Base-by-base conservation (phyloP, 2,797 vertebrate genomes). In the Falco cherrug region DNA sequence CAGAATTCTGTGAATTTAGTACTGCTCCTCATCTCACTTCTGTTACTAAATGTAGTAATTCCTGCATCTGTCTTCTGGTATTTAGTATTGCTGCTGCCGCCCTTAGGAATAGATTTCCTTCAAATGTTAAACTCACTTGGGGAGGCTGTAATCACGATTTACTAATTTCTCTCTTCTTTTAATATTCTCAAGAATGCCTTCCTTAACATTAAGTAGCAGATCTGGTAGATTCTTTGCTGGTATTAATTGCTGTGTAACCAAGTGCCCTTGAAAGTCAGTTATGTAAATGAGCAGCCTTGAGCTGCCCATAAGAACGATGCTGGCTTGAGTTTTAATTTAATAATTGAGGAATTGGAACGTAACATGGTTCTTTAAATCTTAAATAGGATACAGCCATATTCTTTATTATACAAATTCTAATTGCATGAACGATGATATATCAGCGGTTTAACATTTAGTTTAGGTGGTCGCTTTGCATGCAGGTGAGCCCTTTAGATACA, bases 201-300 rank as follows among this genome's bases (percentile, higher is more conserved):
- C 45, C 35, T 90, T 90, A 92, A 73, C 14, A 14, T 37, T 87
- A 84, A 90, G 54, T 61, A 85, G 69, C 79, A 89, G 78, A 84
- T 81, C 60, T 11, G 4, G 65, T 89, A 29, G 65, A 59, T 75
- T 97, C 81, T 92, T 80, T 51, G 37, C 91, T 71, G 67, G 20
- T 78, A 61, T 74, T 97, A 95, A 95, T 92, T 85, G 84, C 93
- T 87, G 39, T 2, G 2, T 75, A 85, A 78, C 76, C 7, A 95
- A 94, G 84, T 95, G 94, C 91, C 96, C 94, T 95, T 96, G 94
- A 95, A 96, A 95, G 91, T 94, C 77, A 92, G 90, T 94, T 94
- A 89, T 84, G 89, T 93, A 96, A 96, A 97, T 95, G 92, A 95
- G 79, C 81, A 89, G 82, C 91, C 95, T 95, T 95, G 87, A 96